Percentiles rank a stretch among this genome's conserved stretches.
phyloP scores from a whole-genome alignment of 1,140 invertebrate species.

The Physella acuta region DNA sequence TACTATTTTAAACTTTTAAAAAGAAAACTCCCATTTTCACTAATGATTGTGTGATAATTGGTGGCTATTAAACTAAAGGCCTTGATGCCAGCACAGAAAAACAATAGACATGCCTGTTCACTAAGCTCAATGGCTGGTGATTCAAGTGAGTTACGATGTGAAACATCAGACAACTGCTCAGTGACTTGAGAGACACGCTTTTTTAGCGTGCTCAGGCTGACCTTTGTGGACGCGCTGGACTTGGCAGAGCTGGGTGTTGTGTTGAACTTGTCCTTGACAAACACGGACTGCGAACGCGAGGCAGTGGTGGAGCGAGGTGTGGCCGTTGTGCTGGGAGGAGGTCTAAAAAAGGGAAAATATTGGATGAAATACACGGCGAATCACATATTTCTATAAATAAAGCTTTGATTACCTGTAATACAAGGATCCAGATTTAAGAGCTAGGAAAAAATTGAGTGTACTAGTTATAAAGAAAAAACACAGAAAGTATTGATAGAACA shows the following conservation, averaged over 20 bases:
- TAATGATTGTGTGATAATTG: no score
- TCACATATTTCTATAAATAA: no score
- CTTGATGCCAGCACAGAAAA: slow-evolving; percentile 15
- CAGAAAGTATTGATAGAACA: no score
- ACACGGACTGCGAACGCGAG: slow-evolving; percentile 43
- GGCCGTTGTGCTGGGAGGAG: slow-evolving; percentile 17
- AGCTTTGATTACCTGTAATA: no score
- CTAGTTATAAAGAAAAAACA: no score
- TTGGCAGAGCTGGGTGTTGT: slow-evolving; percentile 21
- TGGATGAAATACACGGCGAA: no score
- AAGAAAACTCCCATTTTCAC: no score
- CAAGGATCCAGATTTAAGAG: no score
- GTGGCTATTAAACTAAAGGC: slow-evolving; percentile 12
- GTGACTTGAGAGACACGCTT: slow-evolving; percentile 45
- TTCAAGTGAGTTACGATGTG: slow-evolving; percentile 44
- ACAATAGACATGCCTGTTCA: slow-evolving; percentile 46
- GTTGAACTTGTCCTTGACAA: slow-evolving; percentile 36
- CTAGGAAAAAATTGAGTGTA: no score
- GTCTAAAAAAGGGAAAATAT: slow-evolving; percentile 23
- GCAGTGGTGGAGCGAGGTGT: slow-evolving; percentile 12
- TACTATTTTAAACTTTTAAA: no score
- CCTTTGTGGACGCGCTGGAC: slow-evolving; percentile 34
- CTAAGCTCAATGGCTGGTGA: slow-evolving; percentile 43
- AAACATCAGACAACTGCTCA: slow-evolving; percentile 37
- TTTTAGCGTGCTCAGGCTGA: slow-evolving; percentile 35